Evolutionary conservation across 1,140 invertebrate genomes (phyloP), one percentile per base, ranked within the genome.

Genomic region (Pantala flavescens): DNA sequence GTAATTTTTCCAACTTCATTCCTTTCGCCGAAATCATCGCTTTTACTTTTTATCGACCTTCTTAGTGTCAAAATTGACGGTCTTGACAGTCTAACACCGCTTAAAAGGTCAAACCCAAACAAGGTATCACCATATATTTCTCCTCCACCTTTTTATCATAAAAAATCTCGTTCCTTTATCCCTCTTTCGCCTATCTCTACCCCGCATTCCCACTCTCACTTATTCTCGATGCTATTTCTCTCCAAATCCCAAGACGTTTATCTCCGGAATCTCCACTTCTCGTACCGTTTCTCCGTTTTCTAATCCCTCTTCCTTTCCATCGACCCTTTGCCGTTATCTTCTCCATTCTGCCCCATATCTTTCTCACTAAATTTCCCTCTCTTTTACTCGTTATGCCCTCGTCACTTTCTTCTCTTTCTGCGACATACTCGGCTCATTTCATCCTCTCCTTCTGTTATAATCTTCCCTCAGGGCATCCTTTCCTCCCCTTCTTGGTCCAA

Each of bases 201-300:
- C 49, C 12, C 28, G 28, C 28, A 36, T 19, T 63, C 49, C n/a
- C 49, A 19, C 49, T 63, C 49, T 63, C 14, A 19, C 49, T 63
- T 63, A 63, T 63, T 21, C 49, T 63, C 49, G n/a, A 21, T 63
- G 49, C 49, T 63, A 63, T 63, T 63, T 14, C n/a, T 63, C 49
- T 21, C n/a, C n/a, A 63, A 63, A 63, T 63, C 49, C 49, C 49
- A 63, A 63, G 49, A 63, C 49, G 49, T 63, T 63, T 63, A 63
- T 63, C 49, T 63, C 49, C n/a, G n/a, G 49, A 63, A 63, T 63
- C 49, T 63, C 49, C 49, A 63, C 49, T 63, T 63, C 49, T 21
- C 49, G 14, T 63, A 63, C 49, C 49, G n/a, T 63, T 63, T 12
- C n/a, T 63, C 49, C n/a, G 14, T 21, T 63, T 63, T 16, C 49